Percentiles rank a stretch among this genome's conserved stretches.
phyloP scores from a whole-genome alignment of 2,113 vertebrate species.

The Leucoraja erinaceus region DNA sequence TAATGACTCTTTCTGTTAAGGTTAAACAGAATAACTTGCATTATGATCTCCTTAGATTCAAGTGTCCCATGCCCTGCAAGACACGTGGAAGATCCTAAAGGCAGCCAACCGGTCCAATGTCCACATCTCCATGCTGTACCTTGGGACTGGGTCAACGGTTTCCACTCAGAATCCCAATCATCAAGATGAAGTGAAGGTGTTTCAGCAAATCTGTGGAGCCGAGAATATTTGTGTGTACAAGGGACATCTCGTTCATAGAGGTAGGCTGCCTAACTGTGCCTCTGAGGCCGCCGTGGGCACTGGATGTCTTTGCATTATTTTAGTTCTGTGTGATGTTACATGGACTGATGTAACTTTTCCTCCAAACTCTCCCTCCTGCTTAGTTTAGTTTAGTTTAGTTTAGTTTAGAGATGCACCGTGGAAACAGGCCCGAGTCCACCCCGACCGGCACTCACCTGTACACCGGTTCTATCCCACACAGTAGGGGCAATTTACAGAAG shows the following conservation, averaged over 20 bases:
- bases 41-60: not conserved
- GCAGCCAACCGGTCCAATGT: conserved; percentile 60
- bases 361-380: not conserved
- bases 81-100: conserved; percentile 32
- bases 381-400: too few species aligned
- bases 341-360: not conserved
- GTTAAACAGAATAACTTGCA: not conserved
- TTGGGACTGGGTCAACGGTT: conserved; percentile 47
- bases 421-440: too few species aligned
- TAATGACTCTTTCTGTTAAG: not conserved
- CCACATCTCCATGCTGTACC: conserved; percentile 60
- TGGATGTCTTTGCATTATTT: not conserved
- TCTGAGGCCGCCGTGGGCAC: not conserved
- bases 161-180: conserved; percentile 9
- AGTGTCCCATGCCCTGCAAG: not conserved
- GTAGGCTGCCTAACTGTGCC: conserved; percentile 44
- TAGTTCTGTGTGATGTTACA: not conserved
- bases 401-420: too few species aligned
- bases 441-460: too few species aligned
- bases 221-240: conserved; percentile 68
- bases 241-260: conserved; percentile 57
- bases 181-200: conserved; percentile 62
- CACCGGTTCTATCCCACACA: too few species aligned
- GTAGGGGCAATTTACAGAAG: too few species aligned
- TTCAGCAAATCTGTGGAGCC: conserved; percentile 66